These are phyloP conservation scores for Drosophila peninsularis DNA, from an alignment of 2,888 invertebrate genomes.

Conservation along the genomic window DNA sequence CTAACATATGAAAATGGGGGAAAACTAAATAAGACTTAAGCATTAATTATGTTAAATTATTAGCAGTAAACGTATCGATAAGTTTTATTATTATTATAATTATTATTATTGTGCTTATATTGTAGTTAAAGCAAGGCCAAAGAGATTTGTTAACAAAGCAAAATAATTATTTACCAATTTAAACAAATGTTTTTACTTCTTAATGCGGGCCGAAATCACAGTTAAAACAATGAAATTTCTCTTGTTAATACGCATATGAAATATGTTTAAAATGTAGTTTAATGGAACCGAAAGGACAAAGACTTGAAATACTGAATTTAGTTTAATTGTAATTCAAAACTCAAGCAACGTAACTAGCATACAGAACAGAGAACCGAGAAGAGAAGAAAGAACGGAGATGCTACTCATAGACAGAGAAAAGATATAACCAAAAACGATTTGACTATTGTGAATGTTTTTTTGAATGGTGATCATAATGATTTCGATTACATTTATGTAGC, in stretches of 20 bases:
- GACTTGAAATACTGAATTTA: conserved; percentile 68
- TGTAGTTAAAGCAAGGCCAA: conserved; percentile 55
- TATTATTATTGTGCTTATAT: conserved; percentile 21
- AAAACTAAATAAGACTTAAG: conserved; percentile 59
- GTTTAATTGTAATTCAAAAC: conserved; percentile 61
- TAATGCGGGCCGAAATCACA: conserved; percentile 14
- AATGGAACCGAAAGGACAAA: conserved; percentile 58
- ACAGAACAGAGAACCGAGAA: conserved; percentile 13
- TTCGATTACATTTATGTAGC: conserved; percentile 45
- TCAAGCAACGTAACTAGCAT: conserved; percentile 47
- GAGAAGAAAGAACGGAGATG: conserved; percentile 14
- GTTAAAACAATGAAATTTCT: conserved; percentile 17
- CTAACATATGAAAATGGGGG: conserved; percentile 53
- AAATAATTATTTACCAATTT: conserved; percentile 33
- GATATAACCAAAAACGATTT: conserved; percentile 26
- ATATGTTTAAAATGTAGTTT: conserved; percentile 41
- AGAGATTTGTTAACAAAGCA: conserved; percentile 61
- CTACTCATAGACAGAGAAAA: conserved; percentile 27
- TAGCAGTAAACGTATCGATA: conserved; percentile 5
- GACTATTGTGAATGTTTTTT: conserved; percentile 68
- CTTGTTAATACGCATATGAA: conserved; percentile 50
- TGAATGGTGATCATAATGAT: conserved; percentile 28
- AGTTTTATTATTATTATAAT: conserved; percentile 26
- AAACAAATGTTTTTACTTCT: conserved; percentile 30
- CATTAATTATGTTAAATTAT: conserved; percentile 44